Percentiles rank a stretch among this genome's conserved stretches.
phyloP scores from a whole-genome alignment of 2,113 vertebrate genomes.

The Rhineura floridana region DNA sequence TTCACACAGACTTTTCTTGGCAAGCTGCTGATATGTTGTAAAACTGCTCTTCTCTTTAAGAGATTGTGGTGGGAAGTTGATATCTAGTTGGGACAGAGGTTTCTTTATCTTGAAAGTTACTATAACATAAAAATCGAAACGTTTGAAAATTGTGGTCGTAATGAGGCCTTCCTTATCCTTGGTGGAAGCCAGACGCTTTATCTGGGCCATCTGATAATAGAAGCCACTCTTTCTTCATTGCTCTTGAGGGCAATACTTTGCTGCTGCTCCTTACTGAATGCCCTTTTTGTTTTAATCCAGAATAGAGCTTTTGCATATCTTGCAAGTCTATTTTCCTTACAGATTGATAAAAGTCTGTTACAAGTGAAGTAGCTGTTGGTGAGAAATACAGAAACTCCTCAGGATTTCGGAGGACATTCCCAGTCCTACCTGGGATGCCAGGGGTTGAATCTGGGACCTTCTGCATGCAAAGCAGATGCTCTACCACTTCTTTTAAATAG shows the following conservation, averaged over 20 bases:
- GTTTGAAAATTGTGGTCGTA: not conserved
- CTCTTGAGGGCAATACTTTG: not conserved
- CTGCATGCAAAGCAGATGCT: not conserved
- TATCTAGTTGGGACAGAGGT: not conserved
- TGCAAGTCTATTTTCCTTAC: not conserved
- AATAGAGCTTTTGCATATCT: not conserved
- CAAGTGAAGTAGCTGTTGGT: too few species aligned
- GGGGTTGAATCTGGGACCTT: not conserved
- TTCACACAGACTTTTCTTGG: conserved; percentile 18
- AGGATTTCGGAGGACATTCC: too few species aligned
- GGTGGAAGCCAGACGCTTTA: not conserved
- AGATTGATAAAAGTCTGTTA: too few species aligned
- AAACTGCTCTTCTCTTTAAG: not conserved
- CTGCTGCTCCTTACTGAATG: conserved; percentile 19
- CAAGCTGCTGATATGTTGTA: not conserved
- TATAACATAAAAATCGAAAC: conserved; percentile 12
- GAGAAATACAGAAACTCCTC: too few species aligned
- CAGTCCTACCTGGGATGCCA: not conserved
- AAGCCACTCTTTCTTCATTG: not conserved
- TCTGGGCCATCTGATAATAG: not conserved
- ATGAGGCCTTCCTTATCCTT: not conserved
- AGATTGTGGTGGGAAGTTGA: not conserved
- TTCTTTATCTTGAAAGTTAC: not conserved
- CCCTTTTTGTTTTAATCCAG: not conserved
- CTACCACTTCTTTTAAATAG: not conserved